Evolutionary conservation across 2,113 vertebrate genomes (phyloP), one percentile per base, ranked within the genome.

Genomic region (Chelonoidis abingdonii): DNA sequence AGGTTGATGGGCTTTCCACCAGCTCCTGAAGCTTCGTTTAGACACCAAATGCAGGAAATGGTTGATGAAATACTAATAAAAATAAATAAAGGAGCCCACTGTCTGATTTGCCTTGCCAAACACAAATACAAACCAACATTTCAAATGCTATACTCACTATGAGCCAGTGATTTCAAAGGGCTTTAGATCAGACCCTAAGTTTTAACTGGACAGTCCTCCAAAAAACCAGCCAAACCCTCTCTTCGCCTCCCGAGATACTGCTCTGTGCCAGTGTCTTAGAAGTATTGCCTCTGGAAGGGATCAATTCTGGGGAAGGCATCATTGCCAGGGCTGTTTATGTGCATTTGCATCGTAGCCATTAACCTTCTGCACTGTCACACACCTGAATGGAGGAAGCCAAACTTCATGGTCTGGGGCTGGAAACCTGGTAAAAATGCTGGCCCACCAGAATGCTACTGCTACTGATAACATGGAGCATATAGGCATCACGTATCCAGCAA

Each of bases 241-340:
- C 65, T 93, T 84, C 90, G 24, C 76, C 82, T 59, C 38, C 22
- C 8, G 54, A 44, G 41, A 57, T 92, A 31, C 79, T 89, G 93
- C 83, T 90, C 52, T 49, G 84, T 5, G 1, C 83, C 93, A 87
- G 38, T 92, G 41, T 93, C 92, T 92, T 83, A 1, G 24, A 94
- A 95, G 50, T 1, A 10, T 50, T 96, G 92, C 83, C 85, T 92
- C 83, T 92, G 85, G 91, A 81, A 95, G 75, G 31, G 84, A 53
- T 53, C 81, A 57, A 91, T 96, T 97, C 94, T 89, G 94, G 91
- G 93, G 97, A 96, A 59, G 76, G 75, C 93, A 86, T 1, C 2
- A 38, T 79, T 93, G 82, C 93, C 94, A 94, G 88, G 93, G 87
- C 94, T 88, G 41, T 54, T 88, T 84, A 53, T 95, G 65, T 82